These are phyloP conservation scores for Myotis myotis DNA, from an alignment of 2,797 vertebrate genomes.

Conservation along the genomic window DNA sequence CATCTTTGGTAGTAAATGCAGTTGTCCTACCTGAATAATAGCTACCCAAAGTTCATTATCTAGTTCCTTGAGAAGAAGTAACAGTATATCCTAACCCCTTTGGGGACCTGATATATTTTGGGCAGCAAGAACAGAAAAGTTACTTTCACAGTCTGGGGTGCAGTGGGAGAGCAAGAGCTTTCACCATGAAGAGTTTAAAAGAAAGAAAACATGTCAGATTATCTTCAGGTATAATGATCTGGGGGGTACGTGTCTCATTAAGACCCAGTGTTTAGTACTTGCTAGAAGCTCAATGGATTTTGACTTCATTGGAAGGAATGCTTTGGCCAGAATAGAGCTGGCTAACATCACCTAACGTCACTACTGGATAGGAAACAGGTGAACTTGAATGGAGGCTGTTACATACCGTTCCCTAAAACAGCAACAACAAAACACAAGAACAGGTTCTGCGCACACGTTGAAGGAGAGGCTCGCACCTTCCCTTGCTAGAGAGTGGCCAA, in stretches of 20 bases:
- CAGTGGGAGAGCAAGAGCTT: neutral
- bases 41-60: neutral
- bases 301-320: constrained; percentile 5
- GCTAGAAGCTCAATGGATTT: neutral
- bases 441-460: neutral
- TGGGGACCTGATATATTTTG: neutral
- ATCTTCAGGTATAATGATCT: neutral
- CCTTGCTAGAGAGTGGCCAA: neutral
- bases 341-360: neutral
- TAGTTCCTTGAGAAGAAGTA: neutral
- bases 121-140: neutral
- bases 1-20: neutral
- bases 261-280: neutral
- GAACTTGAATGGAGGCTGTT: neutral
- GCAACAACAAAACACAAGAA: neutral
- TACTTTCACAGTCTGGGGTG: neutral
- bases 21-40: neutral
- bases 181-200: neutral
- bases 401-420: neutral
- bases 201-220: neutral
- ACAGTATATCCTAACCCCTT: neutral
- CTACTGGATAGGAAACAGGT: neutral
- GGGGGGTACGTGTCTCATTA: neutral
- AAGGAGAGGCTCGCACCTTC: neutral
- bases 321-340: neutral